Evolutionary conservation across 2,797 vertebrate species (phyloP), one percentile per base, ranked within the genome.

Genomic region (Falco peregrinus): DNA sequence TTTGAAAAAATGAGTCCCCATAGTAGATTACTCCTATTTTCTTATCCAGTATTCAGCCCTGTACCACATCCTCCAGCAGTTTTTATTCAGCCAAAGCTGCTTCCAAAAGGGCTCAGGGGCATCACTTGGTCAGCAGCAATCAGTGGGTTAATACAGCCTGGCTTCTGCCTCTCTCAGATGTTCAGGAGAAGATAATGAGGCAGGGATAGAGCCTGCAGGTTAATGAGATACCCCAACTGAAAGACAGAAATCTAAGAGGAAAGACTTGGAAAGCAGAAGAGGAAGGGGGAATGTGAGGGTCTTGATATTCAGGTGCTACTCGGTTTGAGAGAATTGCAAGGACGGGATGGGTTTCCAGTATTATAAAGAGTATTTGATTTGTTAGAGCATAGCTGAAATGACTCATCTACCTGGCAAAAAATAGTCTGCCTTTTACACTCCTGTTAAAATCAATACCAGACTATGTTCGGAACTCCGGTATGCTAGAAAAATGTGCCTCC

Each of bases 211-310:
- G 53, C 61, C 70, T 85, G 81, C 71, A 88, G 90, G 82, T 94
- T 94, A 96, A 95, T 94, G 92, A 95, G 71, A 57, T 89, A 89
- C 50, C 91, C 78, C 81, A 92, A 92, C 47, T 92, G 84, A 78
- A 95, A 84, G 68, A 39, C 67, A 87, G 63, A 67, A 93, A 86
- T 90, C 70, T 79, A 67, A 84, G 60, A 82, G 43, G 33, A 73
- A 67, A 92, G 84, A 50, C 53, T 57, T 69, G 35, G 84, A 68
- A 93, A 80, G 68, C 61, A 59, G 45, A 53, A 87, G 86, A 84
- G 56, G 70, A 90, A 87, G 17, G 50, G n/a, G 29, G 71, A 96
- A 73, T 68, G 29, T 64, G 57, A 84, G n/a, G 41, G 29, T 80
- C 67, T 93, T 92, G 87, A 53, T 84, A 70, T 89, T 86, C 65